These are phyloP conservation scores for Eutolmus rufibarbis DNA, from an alignment of 2,888 invertebrate genomes.

Conservation along the genomic window DNA sequence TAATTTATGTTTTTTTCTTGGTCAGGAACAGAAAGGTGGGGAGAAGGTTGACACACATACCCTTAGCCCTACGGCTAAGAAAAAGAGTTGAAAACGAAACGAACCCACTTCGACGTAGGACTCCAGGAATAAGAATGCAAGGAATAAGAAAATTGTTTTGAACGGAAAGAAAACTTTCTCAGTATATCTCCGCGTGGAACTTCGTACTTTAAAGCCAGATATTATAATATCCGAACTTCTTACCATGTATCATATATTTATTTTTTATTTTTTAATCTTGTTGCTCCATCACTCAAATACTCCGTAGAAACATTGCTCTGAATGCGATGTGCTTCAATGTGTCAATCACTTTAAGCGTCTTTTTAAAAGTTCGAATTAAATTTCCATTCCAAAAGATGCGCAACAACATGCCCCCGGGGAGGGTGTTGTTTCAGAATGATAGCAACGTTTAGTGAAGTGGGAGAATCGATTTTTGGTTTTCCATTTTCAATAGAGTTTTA, in stretches of 20 bases:
- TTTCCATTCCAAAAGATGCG: neutral
- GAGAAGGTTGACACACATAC: neutral
- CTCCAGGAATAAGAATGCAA: neutral
- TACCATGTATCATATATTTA: neutral
- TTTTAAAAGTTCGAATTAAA: neutral
- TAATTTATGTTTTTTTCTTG: constrained; percentile 9
- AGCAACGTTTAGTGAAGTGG: neutral
- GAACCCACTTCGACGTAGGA: neutral
- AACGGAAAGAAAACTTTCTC: neutral
- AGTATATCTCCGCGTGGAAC: neutral
- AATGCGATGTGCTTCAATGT: neutral
- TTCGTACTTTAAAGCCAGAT: neutral
- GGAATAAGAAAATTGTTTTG: neutral
- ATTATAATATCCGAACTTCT: neutral
- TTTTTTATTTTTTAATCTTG: neutral
- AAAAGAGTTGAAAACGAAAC: neutral
- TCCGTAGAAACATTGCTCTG: neutral
- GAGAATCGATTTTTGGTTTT: neutral
- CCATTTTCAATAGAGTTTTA: neutral
- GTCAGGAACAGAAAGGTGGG: neutral
- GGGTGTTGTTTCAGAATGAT: neutral
- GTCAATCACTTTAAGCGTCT: neutral
- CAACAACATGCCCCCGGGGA: neutral
- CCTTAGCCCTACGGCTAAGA: neutral
- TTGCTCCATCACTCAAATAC: neutral